Evolutionary conservation across 2,888 invertebrate genomes (phyloP), one percentile per base, ranked within the genome.

Genomic region (Noctua janthina): DNA sequence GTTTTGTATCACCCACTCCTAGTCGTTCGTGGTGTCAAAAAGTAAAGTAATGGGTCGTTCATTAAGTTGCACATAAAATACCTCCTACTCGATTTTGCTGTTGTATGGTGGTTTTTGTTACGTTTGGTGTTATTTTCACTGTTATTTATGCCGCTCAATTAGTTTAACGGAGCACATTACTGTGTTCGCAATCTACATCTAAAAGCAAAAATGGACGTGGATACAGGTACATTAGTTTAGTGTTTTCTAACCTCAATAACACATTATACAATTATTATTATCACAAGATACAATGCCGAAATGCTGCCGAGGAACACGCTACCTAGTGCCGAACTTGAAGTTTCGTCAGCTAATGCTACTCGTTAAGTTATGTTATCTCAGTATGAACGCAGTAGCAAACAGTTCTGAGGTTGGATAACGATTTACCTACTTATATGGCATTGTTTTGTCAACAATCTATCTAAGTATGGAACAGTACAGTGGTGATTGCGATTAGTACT

Each of bases 151-250:
- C 79, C 56, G 81, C 78, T 76, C 11, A 78, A 69, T 77, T 89
- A 84, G 71, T 77, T 72, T 69, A 62, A 43, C 13, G 54, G 89
- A 87, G 73, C 88, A 87, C 88, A 79, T 79, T 76, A 68, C 76
- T 88, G 88, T 89, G 88, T 89, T 87, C 85, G 54, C 35, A 59
- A 54, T n/a, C 59, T 43, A 29, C n/a, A 80, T 56, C 0, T 67
- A 78, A 17, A 51, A 78, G 39, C 66, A 75, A 89, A 84, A 83
- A 96, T 96, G 96, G 96, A 96, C 87, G 94, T 95, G 70, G 96
- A 96, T 85, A 95, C 96, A 86, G 96, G 96, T 95, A 91, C 85
- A 80, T 78, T 68, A 59, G 74, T 80, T 83, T 78, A 89, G 80
- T 84, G 69, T 87, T 87, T 39, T 76, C 82, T 92, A 92, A 93